Evolutionary conservation across 2,113 vertebrate species (phyloP).

Genomic region (Heterocephalus glaber): DNA sequence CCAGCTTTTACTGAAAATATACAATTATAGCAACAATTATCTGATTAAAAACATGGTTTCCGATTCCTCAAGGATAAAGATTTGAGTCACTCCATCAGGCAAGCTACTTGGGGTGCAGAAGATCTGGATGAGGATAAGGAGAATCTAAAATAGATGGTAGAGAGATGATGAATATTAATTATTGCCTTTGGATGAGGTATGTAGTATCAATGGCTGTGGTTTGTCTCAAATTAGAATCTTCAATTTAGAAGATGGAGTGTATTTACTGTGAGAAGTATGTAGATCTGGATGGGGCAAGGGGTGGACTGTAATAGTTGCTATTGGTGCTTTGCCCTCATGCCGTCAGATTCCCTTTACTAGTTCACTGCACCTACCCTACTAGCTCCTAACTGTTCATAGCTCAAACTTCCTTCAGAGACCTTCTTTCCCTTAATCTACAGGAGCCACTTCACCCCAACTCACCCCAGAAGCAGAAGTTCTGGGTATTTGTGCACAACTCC

Average conservation of each 20-base stretch:
- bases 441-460: not conserved
- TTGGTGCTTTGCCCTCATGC: not conserved
- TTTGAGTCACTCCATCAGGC: not conserved
- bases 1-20: not conserved
- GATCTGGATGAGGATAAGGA: not conserved
- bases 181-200: not conserved
- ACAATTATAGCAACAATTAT: not conserved
- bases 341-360: not conserved
- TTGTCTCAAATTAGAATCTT: not conserved
- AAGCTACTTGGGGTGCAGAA: not conserved
- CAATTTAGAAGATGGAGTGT: not conserved
- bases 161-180: not conserved
- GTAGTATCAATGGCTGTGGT: not conserved
- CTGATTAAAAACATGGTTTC: not conserved
- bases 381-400: not conserved
- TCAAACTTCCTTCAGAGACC: not conserved
- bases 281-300: not conserved
- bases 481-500: not conserved
- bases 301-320: not conserved
- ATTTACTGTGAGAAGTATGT: fast-evolving
- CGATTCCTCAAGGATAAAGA: not conserved
- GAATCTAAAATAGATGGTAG: not conserved
- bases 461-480: not conserved
- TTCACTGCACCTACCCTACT: no score
- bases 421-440: not conserved